Conservation (phyloP, 1,140 invertebrate genomes). For the Hypsibius dujardini region DNA sequence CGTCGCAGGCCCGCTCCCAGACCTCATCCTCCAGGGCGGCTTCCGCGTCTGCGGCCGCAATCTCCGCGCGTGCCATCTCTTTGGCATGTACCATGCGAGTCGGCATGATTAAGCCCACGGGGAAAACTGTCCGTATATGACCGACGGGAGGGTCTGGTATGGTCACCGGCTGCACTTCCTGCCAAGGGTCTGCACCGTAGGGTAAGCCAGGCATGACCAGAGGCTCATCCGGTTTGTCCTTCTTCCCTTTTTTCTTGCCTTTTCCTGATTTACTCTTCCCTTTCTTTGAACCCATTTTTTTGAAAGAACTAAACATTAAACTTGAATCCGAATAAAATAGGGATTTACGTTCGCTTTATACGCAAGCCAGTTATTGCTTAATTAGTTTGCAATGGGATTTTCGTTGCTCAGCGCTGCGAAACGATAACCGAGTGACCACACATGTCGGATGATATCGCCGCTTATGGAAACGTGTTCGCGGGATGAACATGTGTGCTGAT, state of each 20-base stretch:
- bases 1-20: not conserved
- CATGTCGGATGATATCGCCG: too few relatives aligned
- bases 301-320: too few relatives aligned
- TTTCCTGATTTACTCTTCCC: not conserved
- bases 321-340: too few relatives aligned
- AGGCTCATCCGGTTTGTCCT: not conserved
- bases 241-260: not conserved
- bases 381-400: too few relatives aligned
- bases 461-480: too few relatives aligned
- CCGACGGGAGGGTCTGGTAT: not conserved
- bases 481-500: too few relatives aligned
- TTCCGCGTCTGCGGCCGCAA: not conserved
- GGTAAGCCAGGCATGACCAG: not conserved
- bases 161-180: not conserved
- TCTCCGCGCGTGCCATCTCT: not conserved
- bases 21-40: not conserved
- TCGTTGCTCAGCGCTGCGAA: too few relatives aligned
- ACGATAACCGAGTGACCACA: too few relatives aligned
- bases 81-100: not conserved
- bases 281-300: constrained; percentile 1
- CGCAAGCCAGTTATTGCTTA: too few relatives aligned
- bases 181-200: constrained; percentile 8
- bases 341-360: too few relatives aligned
- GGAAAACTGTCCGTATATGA: not conserved
- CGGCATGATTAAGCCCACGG: not conserved